Percentiles rank a stretch among this genome's conserved stretches.
These are phyloP conservation scores for Oxygymnocypris stewartii DNA, from an alignment of 2,113 vertebrate species.

Conservation along the genomic window DNA sequence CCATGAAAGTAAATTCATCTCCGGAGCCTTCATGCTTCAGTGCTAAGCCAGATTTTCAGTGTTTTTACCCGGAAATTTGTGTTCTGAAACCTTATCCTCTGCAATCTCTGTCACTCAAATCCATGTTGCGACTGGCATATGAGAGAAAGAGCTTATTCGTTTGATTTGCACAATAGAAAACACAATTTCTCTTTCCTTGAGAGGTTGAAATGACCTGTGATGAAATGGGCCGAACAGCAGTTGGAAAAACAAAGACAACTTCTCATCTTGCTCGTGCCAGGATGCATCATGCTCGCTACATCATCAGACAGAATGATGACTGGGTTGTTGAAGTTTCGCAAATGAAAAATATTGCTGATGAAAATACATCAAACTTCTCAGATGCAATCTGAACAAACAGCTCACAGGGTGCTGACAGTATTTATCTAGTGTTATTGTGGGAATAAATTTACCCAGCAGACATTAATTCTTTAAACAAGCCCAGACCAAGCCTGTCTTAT, in stretches of 20 bases:
- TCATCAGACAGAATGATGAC: slow-evolving; percentile 25
- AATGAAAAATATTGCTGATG: slow-evolving; percentile 42
- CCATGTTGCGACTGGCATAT: slow-evolving; percentile 68
- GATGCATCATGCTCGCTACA: slow-evolving; percentile 51
- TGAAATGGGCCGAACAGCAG: slow-evolving; percentile 62
- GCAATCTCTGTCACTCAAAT: slow-evolving; percentile 78
- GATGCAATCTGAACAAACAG: not conserved
- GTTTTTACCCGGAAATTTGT: slow-evolving; percentile 71
- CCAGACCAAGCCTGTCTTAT: not conserved
- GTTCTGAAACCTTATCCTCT: slow-evolving; percentile 77
- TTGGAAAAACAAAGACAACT: slow-evolving; percentile 49
- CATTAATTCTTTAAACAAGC: slow-evolving; percentile 7
- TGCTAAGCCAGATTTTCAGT: slow-evolving; percentile 78
- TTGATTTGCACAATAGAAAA: slow-evolving; percentile 66
- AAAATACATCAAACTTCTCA: slow-evolving; percentile 13
- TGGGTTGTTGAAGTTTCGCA: slow-evolving; percentile 33
- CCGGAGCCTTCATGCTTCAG: slow-evolving; percentile 71
- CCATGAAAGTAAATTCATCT: slow-evolving; percentile 62
- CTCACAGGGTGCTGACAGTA: not conserved
- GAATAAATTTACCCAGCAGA: not conserved
- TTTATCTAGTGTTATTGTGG: not conserved
- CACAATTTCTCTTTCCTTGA: slow-evolving; percentile 55
- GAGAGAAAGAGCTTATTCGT: slow-evolving; percentile 69
- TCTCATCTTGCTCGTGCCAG: slow-evolving; percentile 59
- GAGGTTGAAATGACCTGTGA: slow-evolving; percentile 58